phyloP scores from a whole-genome alignment of 2,797 vertebrate species.

The Loriculus beryllinus region DNA sequence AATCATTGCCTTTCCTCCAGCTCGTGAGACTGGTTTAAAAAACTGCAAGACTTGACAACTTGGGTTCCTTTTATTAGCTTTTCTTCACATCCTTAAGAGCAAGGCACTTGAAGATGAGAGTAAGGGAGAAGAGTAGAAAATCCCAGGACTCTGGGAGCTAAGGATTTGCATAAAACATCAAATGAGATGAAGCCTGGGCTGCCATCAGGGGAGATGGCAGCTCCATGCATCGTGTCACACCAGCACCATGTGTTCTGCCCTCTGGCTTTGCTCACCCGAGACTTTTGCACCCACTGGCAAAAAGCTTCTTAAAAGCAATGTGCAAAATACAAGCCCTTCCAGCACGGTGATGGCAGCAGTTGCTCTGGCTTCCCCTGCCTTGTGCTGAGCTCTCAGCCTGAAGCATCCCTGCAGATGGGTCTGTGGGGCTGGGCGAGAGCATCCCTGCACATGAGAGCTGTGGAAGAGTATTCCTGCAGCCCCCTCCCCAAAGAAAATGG shows the following conservation, averaged over 20 bases:
- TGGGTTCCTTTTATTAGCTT: slow-evolving; percentile 32
- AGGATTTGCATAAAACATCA: slow-evolving; percentile 67
- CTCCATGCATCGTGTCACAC: neutral
- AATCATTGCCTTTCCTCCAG: neutral
- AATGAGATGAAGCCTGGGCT: slow-evolving; percentile 27
- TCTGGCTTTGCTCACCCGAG: slow-evolving; percentile 22
- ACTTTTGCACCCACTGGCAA: slow-evolving; percentile 4
- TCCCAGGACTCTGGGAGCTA: slow-evolving; percentile 14
- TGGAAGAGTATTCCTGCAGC: neutral
- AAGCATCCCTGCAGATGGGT: neutral
- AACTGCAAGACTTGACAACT: neutral
- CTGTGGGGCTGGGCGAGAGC: neutral
- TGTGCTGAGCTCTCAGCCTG: neutral
- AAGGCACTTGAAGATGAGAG: slow-evolving; percentile 16
- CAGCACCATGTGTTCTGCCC: slow-evolving; percentile 47
- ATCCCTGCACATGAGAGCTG: neutral
- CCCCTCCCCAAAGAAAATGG: neutral
- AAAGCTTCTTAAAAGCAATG: neutral
- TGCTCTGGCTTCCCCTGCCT: fast-evolving
- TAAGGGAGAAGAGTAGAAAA: slow-evolving; percentile 47
- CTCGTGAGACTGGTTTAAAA: neutral
- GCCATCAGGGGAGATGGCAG: neutral
- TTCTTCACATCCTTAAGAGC: neutral
- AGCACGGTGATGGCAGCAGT: fast-evolving
- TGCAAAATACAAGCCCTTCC: neutral